Percentiles rank a stretch among this genome's conserved stretches.
Evolutionary conservation across 1,140 invertebrate species (phyloP).

Genomic region (Neodiprion pinetum): DNA sequence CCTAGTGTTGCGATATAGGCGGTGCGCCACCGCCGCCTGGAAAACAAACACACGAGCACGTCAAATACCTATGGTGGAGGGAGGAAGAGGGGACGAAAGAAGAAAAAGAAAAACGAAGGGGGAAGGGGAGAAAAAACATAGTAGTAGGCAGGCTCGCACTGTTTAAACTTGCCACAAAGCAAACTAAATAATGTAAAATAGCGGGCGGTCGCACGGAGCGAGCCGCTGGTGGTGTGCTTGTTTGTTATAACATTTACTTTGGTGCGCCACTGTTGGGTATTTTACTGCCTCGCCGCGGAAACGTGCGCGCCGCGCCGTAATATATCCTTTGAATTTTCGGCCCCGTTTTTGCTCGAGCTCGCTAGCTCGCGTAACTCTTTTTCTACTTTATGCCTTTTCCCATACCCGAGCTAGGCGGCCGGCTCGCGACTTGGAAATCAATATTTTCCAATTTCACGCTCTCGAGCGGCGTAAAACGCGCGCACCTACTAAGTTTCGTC

Average conservation of each 20-base stretch:
- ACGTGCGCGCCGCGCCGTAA: background rate
- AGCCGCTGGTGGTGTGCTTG: conserved; percentile 20
- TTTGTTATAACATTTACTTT: conserved; percentile 39
- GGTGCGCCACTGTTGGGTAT: conserved; percentile 26
- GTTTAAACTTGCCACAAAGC: conserved; percentile 58
- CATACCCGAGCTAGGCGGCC: background rate
- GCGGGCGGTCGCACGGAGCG: conserved; percentile 44
- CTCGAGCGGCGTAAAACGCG: background rate
- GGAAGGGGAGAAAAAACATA: conserved; percentile 25
- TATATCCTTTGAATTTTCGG: conserved; percentile 6
- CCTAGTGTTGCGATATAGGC: background rate
- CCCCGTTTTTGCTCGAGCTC: background rate
- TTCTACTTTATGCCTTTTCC: background rate
- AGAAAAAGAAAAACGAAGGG: background rate
- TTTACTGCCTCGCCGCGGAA: conserved; percentile 4
- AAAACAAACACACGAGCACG: conserved; percentile 47
- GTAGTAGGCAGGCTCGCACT: conserved; percentile 40
- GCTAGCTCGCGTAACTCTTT: conserved; percentile 24
- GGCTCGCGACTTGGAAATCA: background rate
- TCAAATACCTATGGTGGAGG: conserved; percentile 36
- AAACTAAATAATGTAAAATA: conserved; percentile 62
- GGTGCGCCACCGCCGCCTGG: conserved; percentile 30
- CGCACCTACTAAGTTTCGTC: background rate
- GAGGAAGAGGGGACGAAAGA: conserved; percentile 9
- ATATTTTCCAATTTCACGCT: conserved; percentile 1